Evolutionary conservation across 2,797 vertebrate species (phyloP), one percentile per base, ranked within the genome.

Genomic region (Pipistrellus pygmaeus): DNA sequence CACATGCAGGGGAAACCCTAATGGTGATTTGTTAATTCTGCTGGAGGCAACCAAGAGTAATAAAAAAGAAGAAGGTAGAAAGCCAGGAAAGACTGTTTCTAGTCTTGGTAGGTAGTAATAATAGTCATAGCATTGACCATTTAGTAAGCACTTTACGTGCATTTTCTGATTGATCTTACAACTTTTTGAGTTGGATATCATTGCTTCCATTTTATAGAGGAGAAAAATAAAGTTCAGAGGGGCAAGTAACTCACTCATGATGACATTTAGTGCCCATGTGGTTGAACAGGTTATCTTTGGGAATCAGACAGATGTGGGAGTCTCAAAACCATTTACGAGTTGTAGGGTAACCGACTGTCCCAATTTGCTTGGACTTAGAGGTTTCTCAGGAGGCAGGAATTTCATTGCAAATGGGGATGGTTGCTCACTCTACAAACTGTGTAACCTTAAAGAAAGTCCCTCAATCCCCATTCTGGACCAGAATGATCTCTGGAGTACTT

Each of bases 201-300:
- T 55, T 85, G 21, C 13, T 72, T 38, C 81, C 62, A 57, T 91
- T 84, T 77, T 46, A 64, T 15, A 93, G 81, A 94, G 44, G 62
- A 66, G 62, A 86, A 90, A 68, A 57, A 9, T 27, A 17, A 66
- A 62, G 69, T 35, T 51, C 38, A 1, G 41, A 75, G 27, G 9
- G 32, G 20, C 27, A 25, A 87, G 38, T 30, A 8, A 77, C 2
- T 64, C 27, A 30, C 44, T 80, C 13, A 3, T 13, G 25, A 73
- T 48, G 23, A 21, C 9, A 64, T 69, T 75, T 46, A 15, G 8
- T 38, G 38, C 51, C 15, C 6, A 13, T 18, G 20, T 72, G 15
- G n/a, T 78, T 73, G 76, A 32, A 51, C 20, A 73, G 20, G 60
- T 35, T 35, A 35, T 55, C 38, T 85, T 89, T 35, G 46, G 46